phyloP scores from a whole-genome alignment of 2,888 invertebrate genomes.

The Anthrax anthrax region DNA sequence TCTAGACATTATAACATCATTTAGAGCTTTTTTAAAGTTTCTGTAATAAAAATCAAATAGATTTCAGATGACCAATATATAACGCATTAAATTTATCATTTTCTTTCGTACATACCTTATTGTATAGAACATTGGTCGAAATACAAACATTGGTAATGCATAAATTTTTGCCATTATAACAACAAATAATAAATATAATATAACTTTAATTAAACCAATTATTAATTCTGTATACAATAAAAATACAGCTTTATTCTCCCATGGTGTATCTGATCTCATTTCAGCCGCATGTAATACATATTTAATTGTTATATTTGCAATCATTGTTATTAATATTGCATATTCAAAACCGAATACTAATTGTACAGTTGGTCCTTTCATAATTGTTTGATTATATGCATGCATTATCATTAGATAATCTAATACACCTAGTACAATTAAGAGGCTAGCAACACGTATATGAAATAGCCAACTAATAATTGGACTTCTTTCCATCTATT shows the following conservation, averaged over 20 bases:
- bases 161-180: conserved; percentile 94
- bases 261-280: conserved; percentile 72
- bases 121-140: conserved; percentile 99
- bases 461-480: conserved; percentile 93
- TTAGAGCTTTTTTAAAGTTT: conserved; percentile 93
- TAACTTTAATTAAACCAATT: conserved; percentile 72
- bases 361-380: conserved; percentile 93
- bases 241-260: conserved; percentile 99
- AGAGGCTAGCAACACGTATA: conserved; percentile 69
- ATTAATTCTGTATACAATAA: conserved; percentile 90
- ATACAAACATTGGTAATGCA: conserved; percentile 93
- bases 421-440: conserved; percentile 63
- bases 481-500: conserved; percentile 96
- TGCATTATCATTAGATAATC: conserved; percentile 85
- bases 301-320: conserved; percentile 85
- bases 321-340: conserved; percentile 87
- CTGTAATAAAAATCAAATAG: conserved; percentile 31
- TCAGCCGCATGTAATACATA: conserved; percentile 77
- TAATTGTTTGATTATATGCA: conserved; percentile 83
- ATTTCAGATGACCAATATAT: neutral
- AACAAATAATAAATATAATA: conserved; percentile 85
- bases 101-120: conserved; percentile 48
- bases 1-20: conserved; percentile 91
- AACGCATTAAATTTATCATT: too few species aligned
- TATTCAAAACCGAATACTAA: conserved; percentile 99